These are phyloP conservation scores for Manis crassicaudata DNA, from an alignment of 2,797 vertebrate genomes.

Conservation along the genomic window DNA sequence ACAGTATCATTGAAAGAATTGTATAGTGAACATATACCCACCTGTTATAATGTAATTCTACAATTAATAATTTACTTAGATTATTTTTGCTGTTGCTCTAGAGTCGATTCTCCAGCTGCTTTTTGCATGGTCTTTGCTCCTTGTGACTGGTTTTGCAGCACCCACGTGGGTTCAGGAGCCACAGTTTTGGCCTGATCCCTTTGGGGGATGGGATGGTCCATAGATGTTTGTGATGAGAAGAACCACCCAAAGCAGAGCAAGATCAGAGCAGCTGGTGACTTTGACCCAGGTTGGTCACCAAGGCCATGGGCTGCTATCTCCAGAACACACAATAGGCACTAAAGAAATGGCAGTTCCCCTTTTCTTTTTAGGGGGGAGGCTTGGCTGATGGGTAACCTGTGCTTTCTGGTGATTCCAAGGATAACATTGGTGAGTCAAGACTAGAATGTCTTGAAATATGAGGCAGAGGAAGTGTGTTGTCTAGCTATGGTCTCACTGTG, in stretches of 20 bases:
- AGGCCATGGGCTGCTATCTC: neutral
- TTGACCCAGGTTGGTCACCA: neutral
- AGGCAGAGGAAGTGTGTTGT: neutral
- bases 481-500: neutral
- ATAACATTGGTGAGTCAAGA: neutral
- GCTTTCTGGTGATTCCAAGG: neutral
- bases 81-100: neutral
- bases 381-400: neutral
- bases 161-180: neutral
- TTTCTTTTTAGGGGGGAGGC: neutral
- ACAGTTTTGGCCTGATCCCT: neutral
- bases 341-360: neutral
- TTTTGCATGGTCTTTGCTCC: neutral
- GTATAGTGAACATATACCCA: neutral
- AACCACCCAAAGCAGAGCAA: neutral
- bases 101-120: neutral
- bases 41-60: neutral
- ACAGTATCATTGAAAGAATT: neutral
- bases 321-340: neutral
- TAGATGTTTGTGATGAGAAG: slow-evolving; percentile 12
- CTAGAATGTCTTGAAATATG: neutral
- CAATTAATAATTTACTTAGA: neutral
- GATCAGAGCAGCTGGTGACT: neutral
- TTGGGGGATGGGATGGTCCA: neutral
- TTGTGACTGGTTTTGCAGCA: neutral